These are phyloP conservation scores for Nineta flava DNA, from an alignment of 2,888 invertebrate genomes.

Conservation along the genomic window DNA sequence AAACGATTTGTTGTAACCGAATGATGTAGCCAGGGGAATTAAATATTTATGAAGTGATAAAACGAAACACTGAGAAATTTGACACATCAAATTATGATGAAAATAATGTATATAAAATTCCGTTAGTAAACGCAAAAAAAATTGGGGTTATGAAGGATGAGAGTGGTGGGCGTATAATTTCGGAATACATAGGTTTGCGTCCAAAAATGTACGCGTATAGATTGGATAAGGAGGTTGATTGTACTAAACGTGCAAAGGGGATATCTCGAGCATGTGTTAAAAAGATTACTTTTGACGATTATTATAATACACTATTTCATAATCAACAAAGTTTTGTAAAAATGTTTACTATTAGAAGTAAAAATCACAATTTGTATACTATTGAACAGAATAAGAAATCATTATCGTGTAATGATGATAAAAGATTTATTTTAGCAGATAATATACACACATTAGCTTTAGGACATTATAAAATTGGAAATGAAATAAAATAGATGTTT, in stretches of 20 bases:
- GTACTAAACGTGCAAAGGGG: slow-evolving; percentile 7
- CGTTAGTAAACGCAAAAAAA: slow-evolving; percentile 16
- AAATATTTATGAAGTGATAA: neutral
- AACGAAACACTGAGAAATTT: neutral
- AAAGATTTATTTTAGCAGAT: slow-evolving; percentile 8
- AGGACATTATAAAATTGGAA: slow-evolving; percentile 6
- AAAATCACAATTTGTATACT: slow-evolving; percentile 9
- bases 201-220: slow-evolving; percentile 18
- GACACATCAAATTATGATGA: slow-evolving; percentile 14
- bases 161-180: slow-evolving; percentile 14
- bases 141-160: slow-evolving; percentile 18
- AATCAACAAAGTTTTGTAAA: slow-evolving; percentile 4
- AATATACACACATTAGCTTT: slow-evolving; percentile 8
- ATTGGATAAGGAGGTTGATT: slow-evolving; percentile 8
- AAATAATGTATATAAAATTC: slow-evolving; percentile 17
- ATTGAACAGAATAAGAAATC: slow-evolving; percentile 10
- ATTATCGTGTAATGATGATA: slow-evolving; percentile 7
- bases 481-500: too few species aligned
- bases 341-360: slow-evolving; percentile 7
- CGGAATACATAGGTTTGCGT: slow-evolving; percentile 16
- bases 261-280: slow-evolving; percentile 6
- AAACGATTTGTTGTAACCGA: too few species aligned
- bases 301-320: slow-evolving; percentile 6
- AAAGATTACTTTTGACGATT: slow-evolving; percentile 9
- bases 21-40: too few species aligned